A percentile compares a stretch with the other conserved stretches of the same genome.
Evolutionary conservation across 2,888 invertebrate species (phyloP).

Genomic region (Ectemnius continuus): DNA sequence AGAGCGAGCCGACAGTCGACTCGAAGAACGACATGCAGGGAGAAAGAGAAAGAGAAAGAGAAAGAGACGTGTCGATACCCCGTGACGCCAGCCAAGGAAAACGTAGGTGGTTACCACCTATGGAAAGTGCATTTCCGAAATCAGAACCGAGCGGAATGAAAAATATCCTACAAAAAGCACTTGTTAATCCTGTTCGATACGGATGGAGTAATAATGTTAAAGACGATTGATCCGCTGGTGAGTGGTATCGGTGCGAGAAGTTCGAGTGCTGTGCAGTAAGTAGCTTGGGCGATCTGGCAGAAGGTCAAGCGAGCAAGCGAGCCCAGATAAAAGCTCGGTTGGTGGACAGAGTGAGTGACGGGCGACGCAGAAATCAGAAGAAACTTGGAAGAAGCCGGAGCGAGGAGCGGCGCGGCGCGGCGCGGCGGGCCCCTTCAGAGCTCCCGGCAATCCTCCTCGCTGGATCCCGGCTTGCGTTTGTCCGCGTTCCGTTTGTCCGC

Average conservation of each 20-base stretch:
- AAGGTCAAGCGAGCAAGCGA: constrained; percentile 45
- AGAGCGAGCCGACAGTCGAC: constrained; percentile 44
- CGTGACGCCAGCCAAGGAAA: constrained; percentile 12
- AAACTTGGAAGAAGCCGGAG: constrained; percentile 50
- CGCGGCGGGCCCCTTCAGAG: no score
- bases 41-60: constrained; percentile 53
- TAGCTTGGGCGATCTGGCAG: constrained; percentile 11
- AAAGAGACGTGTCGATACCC: constrained; percentile 73
- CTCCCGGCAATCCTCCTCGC: constrained; percentile 45
- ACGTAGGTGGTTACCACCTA: no score
- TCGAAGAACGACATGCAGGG: constrained; percentile 41
- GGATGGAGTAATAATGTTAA: no score
- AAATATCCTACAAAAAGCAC: no score
- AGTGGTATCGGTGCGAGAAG: neutral
- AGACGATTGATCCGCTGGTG: neutral
- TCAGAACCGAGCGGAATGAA: no score
- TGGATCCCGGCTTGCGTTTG: constrained; percentile 56
- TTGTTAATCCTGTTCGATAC: no score
- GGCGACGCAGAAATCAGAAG: constrained; percentile 59
- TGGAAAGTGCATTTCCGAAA: no score
- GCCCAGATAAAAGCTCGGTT: constrained; percentile 55
- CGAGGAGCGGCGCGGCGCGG: no score
- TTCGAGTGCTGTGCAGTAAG: neutral
- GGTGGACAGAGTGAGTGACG: constrained; percentile 61
- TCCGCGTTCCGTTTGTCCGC: constrained; percentile 47